Evolutionary conservation across 2,888 invertebrate species (phyloP), one percentile per base, ranked within the genome.

Genomic region (Zelleria hepariella): DNA sequence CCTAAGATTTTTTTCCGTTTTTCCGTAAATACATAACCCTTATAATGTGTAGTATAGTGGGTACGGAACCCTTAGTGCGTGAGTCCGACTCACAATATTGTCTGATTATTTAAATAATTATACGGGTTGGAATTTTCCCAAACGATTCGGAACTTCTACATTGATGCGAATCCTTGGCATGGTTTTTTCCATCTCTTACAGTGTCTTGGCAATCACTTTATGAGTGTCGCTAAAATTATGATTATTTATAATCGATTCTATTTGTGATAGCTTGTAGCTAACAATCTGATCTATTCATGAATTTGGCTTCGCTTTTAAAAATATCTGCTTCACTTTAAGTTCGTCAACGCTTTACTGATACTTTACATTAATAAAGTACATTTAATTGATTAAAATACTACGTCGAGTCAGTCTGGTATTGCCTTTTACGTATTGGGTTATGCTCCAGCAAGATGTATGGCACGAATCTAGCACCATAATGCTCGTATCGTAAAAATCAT

Each of bases 401-500:
- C 25, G 23, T 10, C 15, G 5, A 24, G 53, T 25, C 25, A 1
- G 25, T 2, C 55, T 18, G 8, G n/a, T 21, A 27, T 27, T 21
- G 27, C 55, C 55, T 20, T 55, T 32, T 55, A 55, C 15, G 55
- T 32, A 24, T 25, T 10, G n/a, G n/a, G 15, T 53, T 23, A 53
- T 53, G 15, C 32, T 27, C 21, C 20, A 21, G 55, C 21, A 32
- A 27, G 55, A 55, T 55, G 27, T 21, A 55, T 32, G 55, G 24
- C 55, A 32, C 21, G n/a, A 18, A 20, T 55, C 32, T 32, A 27
- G 32, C 32, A 32, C 55, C 32, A 32, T 55, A 53, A 21, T 20
- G 27, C 55, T 32, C 20, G 55, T 18, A 55, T 55, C 32, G 55
- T 55, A 55, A 55, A 55, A 32, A 18, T 55, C 23, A 53, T 27